Conservation (phyloP, 2,113 vertebrate species). For the Eolophus roseicapilla region DNA sequence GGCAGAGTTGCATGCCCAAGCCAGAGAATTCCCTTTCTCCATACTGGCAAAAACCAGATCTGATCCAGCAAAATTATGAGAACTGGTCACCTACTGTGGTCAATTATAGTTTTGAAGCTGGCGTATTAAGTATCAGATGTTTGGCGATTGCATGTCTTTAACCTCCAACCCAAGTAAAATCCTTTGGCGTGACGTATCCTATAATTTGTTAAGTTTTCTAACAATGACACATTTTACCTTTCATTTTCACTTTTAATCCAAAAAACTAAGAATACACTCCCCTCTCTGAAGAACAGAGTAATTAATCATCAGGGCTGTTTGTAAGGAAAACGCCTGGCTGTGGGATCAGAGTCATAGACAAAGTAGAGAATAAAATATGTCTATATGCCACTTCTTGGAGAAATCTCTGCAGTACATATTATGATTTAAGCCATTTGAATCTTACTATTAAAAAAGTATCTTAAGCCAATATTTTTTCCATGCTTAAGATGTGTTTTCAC, state of each 20-base stretch:
- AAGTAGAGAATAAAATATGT: background rate
- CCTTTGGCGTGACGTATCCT: background rate
- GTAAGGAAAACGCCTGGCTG: background rate
- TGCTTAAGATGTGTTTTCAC: background rate
- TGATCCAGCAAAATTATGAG: background rate
- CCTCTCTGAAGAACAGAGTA: background rate
- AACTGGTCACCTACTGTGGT: background rate
- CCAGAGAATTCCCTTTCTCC: background rate
- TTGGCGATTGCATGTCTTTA: background rate
- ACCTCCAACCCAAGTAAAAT: background rate
- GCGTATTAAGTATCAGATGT: background rate
- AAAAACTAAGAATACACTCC: background rate
- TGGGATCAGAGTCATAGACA: background rate
- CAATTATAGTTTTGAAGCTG: conserved; percentile 16
- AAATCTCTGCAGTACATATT: background rate
- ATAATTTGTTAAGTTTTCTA: conserved; percentile 9
- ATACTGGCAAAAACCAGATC: background rate
- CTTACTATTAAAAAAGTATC: background rate
- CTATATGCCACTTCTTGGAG: background rate
- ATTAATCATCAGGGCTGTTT: conserved; percentile 35
- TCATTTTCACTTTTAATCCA: background rate
- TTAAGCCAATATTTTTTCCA: background rate
- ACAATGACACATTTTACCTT: background rate
- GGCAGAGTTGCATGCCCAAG: background rate
- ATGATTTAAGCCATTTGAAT: background rate